Evolutionary conservation across 2,888 invertebrate species (phyloP).

Genomic region (Eupithecia vulgata): DNA sequence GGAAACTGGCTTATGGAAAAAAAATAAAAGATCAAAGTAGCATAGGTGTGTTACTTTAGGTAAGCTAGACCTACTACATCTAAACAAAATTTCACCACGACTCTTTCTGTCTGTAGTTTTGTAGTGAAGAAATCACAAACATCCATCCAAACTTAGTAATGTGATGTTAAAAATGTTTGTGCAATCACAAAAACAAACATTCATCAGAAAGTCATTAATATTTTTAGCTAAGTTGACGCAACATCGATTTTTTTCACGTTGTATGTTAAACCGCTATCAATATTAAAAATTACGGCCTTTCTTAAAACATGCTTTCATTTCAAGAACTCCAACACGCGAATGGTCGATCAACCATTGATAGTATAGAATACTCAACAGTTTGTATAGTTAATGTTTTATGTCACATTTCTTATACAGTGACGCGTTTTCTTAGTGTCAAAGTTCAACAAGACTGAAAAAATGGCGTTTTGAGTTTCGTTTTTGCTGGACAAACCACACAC

Average conservation of each 20-base stretch:
- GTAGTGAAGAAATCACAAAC: no score
- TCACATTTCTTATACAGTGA: background rate
- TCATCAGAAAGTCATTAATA: background rate
- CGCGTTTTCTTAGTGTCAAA: background rate
- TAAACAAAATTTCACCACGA: no score
- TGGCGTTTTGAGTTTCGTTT: background rate
- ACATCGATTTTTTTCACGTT: constrained; percentile 16
- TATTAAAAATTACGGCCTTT: constrained; percentile 32
- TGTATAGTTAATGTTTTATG: background rate
- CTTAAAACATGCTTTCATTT: constrained; percentile 28
- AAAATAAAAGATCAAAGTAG: no score
- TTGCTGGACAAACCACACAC: no score
- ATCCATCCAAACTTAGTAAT: background rate
- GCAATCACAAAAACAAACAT: background rate
- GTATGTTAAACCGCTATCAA: constrained; percentile 34
- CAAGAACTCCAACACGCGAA: constrained; percentile 65
- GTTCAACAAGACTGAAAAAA: background rate
- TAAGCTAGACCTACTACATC: no score
- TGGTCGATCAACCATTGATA: constrained; percentile 70
- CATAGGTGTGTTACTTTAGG: no score
- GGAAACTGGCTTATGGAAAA: no score
- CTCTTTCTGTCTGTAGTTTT: no score
- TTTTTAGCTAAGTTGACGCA: background rate
- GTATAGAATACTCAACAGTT: constrained; percentile 25
- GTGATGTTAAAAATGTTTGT: no score